Evolutionary conservation across 1,140 invertebrate species (phyloP), one percentile per base, ranked within the genome.

Genomic region (Papilio polyxenes): DNA sequence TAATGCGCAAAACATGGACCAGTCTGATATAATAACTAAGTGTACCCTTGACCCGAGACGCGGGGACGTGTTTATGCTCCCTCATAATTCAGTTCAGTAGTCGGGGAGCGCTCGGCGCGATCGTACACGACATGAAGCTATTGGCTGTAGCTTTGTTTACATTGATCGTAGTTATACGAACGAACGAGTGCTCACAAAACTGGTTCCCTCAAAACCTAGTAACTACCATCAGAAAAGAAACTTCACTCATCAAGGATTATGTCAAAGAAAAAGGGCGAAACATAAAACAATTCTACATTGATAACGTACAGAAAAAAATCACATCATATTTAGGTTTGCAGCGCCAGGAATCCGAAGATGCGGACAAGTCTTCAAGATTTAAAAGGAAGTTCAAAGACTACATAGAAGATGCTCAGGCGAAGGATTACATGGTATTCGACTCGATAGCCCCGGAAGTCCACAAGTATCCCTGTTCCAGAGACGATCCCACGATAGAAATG

Each of bases 401-500:
- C 49, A 75, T 93, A 2, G 84, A 84, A 7, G 82, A 87, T 76
- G 91, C 92, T 9, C 53, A 89, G 81, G 83, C 31, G 23, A 85
- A 82, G n/a, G 85, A 89, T 13, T 84, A 88, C 53, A 86, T 87
- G 17, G 76, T 93, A 11, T 93, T 94, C 74, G 92, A 94, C 62
- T 79, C 85, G 13, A 92, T 94, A 56, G 91, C 92, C 37, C 89
- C 93, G 0, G 80, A 85, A 20, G 81, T 83, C 48, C 56, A 84
- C 4, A 82, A 89, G 69, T 84, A 87, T 69, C 77, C 83, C 5
- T 93, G 91, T 72, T 83, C 86, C 3, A 85, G 89, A 80, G 85
- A 93, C 1, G 92, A 94, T 81, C 93, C 94, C 0, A 86, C 90
- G 4, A 86, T 95, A 15, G 87, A 87, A 10, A 92, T 95, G 91